Base-by-base conservation (phyloP, 2,113 vertebrate genomes). In the Bagarius yarrelli region DNA sequence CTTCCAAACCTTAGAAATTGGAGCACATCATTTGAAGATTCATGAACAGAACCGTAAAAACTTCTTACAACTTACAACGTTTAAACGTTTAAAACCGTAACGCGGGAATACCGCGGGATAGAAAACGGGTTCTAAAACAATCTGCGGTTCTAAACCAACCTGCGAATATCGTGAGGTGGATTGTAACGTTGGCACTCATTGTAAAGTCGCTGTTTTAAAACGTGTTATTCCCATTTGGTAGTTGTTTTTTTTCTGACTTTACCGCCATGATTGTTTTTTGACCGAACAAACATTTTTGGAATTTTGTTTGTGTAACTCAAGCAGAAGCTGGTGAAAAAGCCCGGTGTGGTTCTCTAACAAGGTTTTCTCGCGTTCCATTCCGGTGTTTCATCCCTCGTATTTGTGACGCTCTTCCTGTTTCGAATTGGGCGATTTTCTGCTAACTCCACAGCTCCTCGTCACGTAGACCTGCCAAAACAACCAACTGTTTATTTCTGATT, bases 401-500 rank as follows among this genome's bases (percentile, higher is more conserved):
- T n/a, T 23, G 66, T 69, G 40, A 25, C 1, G 23, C 40, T 23
- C n/a, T 69, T 50, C 3, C 25, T 4, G 40, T 70, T 27, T 25
- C 8, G 6, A n/a, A 1, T 21, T 3, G 0, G 19, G 44, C 6
- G 32, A 11, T 36, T 66, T 66, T 23, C 63, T 23, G 34, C 66
- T 23, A n/a, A 69, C 36, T 16, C 36, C 6, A n/a, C 16, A n/a
- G 40, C 40, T 16, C 12, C 67, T 44, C 67, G 1, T 67, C 5
- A 21, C 18, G 12, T 69, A 44, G 66, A n/a, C 4, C 18, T 67
- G 66, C 19, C 44, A 47, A 47, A 15, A 25, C 32, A 47, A 52
- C 67, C 16, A 15, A 15, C 67, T 71, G 66, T 69, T 71, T 71
- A 50, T 71, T 71, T 30, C 44, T 71, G n/a, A 71, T 19, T 50